Evolutionary conservation across 1,140 invertebrate species (phyloP), one percentile per base, ranked within the genome.

Genomic region (Vanessa atalanta): DNA sequence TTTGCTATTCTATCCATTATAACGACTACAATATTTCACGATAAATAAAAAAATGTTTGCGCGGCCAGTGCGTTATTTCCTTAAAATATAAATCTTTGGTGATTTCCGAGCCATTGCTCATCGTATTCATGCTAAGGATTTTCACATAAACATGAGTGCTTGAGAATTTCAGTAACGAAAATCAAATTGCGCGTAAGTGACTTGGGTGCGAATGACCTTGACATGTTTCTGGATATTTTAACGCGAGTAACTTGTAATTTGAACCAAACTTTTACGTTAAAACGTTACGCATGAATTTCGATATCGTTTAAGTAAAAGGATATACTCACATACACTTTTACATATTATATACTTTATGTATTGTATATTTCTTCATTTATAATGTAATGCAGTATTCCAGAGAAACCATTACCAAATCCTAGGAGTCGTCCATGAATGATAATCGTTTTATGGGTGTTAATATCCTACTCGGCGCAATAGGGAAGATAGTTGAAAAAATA

Each of bases 171-270:
- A 7, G 53, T 57, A 57, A 57, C 53, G 53, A 26, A 57, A 20
- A 57, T 57, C 53, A 57, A 57, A 57, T 57, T 57, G 53, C 53
- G 53, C 53, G 53, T 57, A 57, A 57, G 53, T 23, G 53, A 57
- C 15, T 57, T 23, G 53, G 16, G 53, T 57, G 53, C 12, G 53
- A 57, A 26, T 57, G 53, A 23, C 20, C 20, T 23, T 23, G 16
- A 23, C 13, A 23, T 20, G 2, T 23, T 57, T 57, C 23, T 9
- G 53, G 20, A 57, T 23, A 13, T n/a, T 57, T 57, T 57, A 23
- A 57, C 53, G 20, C 9, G 53, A 11, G 7, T 6, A 57, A 57
- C 26, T 23, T 4, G 53, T 13, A 57, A 55, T 11, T 16, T 55
- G 7, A 55, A 20, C 7, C 2, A 43, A 43, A 43, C 37, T 8